phyloP scores from a whole-genome alignment of 2,888 invertebrate species.

The Polietes domitor region DNA sequence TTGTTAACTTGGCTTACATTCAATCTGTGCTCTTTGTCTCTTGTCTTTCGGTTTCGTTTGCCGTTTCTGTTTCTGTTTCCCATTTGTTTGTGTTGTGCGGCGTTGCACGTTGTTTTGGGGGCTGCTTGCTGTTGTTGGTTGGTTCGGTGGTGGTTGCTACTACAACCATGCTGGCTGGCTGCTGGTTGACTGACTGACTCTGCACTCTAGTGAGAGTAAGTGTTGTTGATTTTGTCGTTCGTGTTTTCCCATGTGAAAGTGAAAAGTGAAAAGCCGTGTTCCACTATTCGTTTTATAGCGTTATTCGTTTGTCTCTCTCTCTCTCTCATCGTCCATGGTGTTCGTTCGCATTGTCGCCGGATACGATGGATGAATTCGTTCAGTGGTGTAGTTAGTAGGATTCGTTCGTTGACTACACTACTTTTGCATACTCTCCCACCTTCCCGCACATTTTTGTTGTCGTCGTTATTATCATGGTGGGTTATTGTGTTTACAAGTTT shows the following conservation, averaged over 20 bases:
- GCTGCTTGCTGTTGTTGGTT: no score
- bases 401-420: not conserved
- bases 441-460: not conserved
- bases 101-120: conserved; percentile 11
- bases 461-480: not conserved
- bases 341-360: not conserved
- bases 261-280: conserved; percentile 77
- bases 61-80: conserved; percentile 23
- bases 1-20: conserved; percentile 62
- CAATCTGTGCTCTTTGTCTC: conserved; percentile 39
- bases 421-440: not conserved
- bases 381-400: not conserved
- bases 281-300: conserved; percentile 54
- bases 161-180: not conserved
- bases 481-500: not conserved
- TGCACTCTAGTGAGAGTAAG: conserved; percentile 12
- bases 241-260: conserved; percentile 73
- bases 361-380: no score
- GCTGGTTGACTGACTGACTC: not conserved
- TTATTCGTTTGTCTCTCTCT: not conserved
- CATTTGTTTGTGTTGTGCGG: conserved; percentile 21
- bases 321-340: not conserved
- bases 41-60: conserved; percentile 18
- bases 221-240: conserved; percentile 43
- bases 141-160: not conserved